These are phyloP conservation scores for Cephus cinctus DNA, from an alignment of 1,140 invertebrate species.

Conservation along the genomic window DNA sequence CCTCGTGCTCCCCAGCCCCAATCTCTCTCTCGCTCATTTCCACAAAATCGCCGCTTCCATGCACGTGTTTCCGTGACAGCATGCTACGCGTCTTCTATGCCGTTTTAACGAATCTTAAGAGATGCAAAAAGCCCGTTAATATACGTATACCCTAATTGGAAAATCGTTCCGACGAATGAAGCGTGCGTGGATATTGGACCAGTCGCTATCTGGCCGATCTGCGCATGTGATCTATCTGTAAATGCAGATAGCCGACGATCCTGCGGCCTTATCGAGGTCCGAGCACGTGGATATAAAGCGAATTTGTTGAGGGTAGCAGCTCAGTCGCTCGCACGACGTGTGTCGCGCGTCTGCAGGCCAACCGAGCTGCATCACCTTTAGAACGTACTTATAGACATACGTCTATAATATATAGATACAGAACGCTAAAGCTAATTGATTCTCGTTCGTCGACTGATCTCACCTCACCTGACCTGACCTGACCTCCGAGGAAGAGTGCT, in stretches of 20 bases:
- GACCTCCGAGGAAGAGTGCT: neutral
- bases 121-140: neutral
- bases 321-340: slow-evolving; percentile 23
- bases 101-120: slow-evolving; percentile 15
- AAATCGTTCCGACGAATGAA: neutral
- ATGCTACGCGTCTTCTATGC: too few species aligned
- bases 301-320: slow-evolving; percentile 25
- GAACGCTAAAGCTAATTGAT: neutral
- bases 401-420: slow-evolving; percentile 3
- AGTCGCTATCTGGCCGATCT: neutral
- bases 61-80: too few species aligned
- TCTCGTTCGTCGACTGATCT: neutral
- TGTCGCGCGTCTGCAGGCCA: neutral
- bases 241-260: neutral
- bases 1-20: too few species aligned
- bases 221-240: neutral
- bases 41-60: too few species aligned
- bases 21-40: too few species aligned
- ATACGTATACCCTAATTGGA: neutral
- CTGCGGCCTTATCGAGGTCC: slow-evolving; percentile 10
- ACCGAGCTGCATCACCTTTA: neutral
- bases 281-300: slow-evolving; percentile 29
- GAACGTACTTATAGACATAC: neutral
- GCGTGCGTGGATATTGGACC: neutral
- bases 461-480: neutral